These are phyloP conservation scores for Rhinichthys klamathensis DNA, from an alignment of 2,113 vertebrate genomes.

Conservation along the genomic window DNA sequence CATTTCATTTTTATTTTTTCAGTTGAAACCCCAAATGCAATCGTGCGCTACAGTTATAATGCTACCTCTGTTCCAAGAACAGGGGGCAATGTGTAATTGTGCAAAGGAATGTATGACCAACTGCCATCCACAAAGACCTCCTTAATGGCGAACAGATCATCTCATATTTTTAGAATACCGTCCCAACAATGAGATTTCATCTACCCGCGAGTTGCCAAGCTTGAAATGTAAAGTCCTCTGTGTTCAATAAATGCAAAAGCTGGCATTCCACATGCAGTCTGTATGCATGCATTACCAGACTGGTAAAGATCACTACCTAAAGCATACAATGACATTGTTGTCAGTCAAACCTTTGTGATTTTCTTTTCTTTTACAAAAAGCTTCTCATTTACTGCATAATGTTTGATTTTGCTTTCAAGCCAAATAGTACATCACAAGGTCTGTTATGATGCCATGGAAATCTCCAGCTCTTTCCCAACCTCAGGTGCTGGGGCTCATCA, in stretches of 20 bases:
- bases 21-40: slow-evolving; percentile 30
- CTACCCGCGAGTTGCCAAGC: slow-evolving; percentile 64
- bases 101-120: slow-evolving; percentile 68
- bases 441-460: slow-evolving; percentile 23
- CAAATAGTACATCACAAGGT: slow-evolving; percentile 4
- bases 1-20: slow-evolving; percentile 29
- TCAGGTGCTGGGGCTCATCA: neutral
- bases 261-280: slow-evolving; percentile 14
- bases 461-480: slow-evolving; percentile 19
- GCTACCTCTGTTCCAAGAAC: slow-evolving; percentile 63
- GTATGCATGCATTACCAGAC: slow-evolving; percentile 7
- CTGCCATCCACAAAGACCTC: slow-evolving; percentile 64
- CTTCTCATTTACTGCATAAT: neutral
- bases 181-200: slow-evolving; percentile 61
- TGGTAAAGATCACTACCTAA: slow-evolving; percentile 24
- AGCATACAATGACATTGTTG: slow-evolving; percentile 10
- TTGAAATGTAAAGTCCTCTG: slow-evolving; percentile 69
- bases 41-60: slow-evolving; percentile 61
- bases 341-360: neutral
- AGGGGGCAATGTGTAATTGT: slow-evolving; percentile 59
- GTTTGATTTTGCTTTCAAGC: slow-evolving; percentile 13
- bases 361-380: neutral
- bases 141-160: slow-evolving; percentile 56
- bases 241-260: slow-evolving; percentile 43
- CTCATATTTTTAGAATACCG: slow-evolving; percentile 65